Evolutionary conservation across 2,797 vertebrate species (phyloP).

Genomic region (Limosa lapponica): DNA sequence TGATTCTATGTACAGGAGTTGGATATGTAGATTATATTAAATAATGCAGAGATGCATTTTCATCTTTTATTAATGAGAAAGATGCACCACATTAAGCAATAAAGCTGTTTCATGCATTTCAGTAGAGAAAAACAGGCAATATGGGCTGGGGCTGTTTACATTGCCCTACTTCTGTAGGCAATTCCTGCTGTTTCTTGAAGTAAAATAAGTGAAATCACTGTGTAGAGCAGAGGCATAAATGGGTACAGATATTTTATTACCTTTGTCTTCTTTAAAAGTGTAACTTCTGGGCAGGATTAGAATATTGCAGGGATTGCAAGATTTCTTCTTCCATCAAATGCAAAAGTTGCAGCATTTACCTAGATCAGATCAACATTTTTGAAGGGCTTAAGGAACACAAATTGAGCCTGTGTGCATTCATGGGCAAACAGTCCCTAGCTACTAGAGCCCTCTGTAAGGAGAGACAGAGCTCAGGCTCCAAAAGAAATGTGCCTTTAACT

Average conservation of each 20-base stretch:
- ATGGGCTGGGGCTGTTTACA: background rate
- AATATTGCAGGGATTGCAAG: background rate
- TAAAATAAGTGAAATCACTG: background rate
- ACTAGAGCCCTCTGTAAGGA: background rate
- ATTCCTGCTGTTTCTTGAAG: background rate
- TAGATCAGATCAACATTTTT: background rate
- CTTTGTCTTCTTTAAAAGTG: background rate
- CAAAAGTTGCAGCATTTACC: background rate
- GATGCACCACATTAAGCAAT: background rate
- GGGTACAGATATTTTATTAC: background rate
- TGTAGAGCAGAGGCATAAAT: background rate
- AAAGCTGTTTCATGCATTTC: background rate
- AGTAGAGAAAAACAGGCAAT: background rate
- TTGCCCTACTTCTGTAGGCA: background rate
- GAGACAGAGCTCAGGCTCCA: background rate
- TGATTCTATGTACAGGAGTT: background rate
- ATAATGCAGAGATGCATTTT: background rate
- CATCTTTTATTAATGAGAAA: slow-evolving; percentile 34
- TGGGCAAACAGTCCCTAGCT: background rate
- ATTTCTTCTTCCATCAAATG: background rate
- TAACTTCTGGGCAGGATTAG: background rate
- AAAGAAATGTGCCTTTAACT: background rate
- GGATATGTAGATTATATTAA: background rate
- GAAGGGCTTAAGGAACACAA: background rate
- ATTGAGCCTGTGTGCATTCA: background rate